A percentile compares a stretch with the other conserved stretches of the same genome.
Evolutionary conservation across 2,797 vertebrate genomes (phyloP).

Genomic region (Parotocinclus haroldoi): DNA sequence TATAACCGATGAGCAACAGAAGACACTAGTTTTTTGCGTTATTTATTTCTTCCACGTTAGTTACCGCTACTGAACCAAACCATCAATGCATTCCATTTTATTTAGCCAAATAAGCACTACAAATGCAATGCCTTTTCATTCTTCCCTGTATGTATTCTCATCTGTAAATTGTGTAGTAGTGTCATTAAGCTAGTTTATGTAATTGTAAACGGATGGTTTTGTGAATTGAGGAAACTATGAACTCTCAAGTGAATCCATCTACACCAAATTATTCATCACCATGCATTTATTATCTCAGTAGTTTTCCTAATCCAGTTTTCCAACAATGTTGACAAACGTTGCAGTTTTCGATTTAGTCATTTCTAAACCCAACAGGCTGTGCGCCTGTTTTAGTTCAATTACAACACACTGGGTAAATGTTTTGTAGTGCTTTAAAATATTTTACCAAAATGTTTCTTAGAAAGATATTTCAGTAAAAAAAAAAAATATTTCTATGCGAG

Average conservation of each 20-base stretch:
- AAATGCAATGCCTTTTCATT: constrained; percentile 42
- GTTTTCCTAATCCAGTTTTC: constrained; percentile 28
- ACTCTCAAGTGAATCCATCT: constrained; percentile 23
- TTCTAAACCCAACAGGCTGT: constrained; percentile 40
- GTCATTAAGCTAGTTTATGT: constrained; percentile 29
- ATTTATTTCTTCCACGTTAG: constrained; percentile 41
- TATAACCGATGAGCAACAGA: constrained; percentile 46
- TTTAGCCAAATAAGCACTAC: constrained; percentile 52
- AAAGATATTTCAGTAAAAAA: constrained; percentile 43
- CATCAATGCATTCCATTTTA: constrained; percentile 45
- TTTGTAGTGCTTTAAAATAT: constrained; percentile 48
- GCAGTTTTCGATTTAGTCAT: constrained; percentile 22
- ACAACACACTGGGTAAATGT: constrained; percentile 47
- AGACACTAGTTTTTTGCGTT: constrained; percentile 47
- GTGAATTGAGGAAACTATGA: constrained; percentile 15
- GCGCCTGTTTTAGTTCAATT: constrained; percentile 47
- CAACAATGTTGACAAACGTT: constrained; percentile 33
- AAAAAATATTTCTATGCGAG: constrained; percentile 32
- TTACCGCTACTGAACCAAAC: constrained; percentile 39
- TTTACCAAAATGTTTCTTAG: constrained; percentile 51
- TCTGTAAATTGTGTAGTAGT: constrained; percentile 23
- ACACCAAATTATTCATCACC: constrained; percentile 13
- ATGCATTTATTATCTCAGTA: constrained; percentile 23
- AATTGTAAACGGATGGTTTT: constrained; percentile 22
- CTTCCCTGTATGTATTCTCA: constrained; percentile 40